Evolutionary conservation across 1,140 invertebrate species (phyloP).

Genomic region (Thaumatotibia leucotreta): DNA sequence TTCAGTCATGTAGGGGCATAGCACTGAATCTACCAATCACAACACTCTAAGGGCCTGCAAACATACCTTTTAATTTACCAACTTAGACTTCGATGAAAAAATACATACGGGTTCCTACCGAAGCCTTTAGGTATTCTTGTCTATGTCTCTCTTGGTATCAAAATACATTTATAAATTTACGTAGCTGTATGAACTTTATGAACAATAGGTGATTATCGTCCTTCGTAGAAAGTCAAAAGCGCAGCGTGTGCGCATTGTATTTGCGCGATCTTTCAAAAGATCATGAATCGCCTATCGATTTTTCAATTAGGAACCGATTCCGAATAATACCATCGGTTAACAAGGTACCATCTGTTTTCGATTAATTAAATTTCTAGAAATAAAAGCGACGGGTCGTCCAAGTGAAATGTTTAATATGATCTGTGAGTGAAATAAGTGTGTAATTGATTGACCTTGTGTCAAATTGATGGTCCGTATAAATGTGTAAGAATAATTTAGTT

Average conservation of each 20-base stretch:
- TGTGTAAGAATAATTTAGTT: conserved; percentile 2
- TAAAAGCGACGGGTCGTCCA: conserved; percentile 27
- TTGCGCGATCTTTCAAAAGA: conserved; percentile 37
- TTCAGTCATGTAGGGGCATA: too few species aligned
- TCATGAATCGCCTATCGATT: conserved; percentile 47
- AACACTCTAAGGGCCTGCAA: too few species aligned
- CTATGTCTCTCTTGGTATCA: too few species aligned
- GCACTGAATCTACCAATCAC: too few species aligned
- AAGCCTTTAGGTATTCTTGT: too few species aligned
- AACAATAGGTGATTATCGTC: conserved; percentile 70
- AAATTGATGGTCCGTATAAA: neutral
- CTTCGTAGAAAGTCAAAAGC: conserved; percentile 59
- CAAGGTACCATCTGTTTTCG: conserved; percentile 69
- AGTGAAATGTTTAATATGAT: conserved; percentile 31
- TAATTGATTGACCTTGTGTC: conserved; percentile 1
- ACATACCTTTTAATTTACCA: too few species aligned
- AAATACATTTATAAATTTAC: conserved; percentile 44
- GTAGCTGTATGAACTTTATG: conserved; percentile 51
- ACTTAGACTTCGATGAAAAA: too few species aligned
- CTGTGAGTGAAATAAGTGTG: conserved; percentile 5
- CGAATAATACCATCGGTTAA: conserved; percentile 42
- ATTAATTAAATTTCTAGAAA: conserved; percentile 58
- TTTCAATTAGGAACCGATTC: conserved; percentile 71
- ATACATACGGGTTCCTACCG: too few species aligned
- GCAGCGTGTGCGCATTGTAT: conserved; percentile 60